Conservation (phyloP, 2,113 vertebrate genomes). For the Aythya baeri region DNA sequence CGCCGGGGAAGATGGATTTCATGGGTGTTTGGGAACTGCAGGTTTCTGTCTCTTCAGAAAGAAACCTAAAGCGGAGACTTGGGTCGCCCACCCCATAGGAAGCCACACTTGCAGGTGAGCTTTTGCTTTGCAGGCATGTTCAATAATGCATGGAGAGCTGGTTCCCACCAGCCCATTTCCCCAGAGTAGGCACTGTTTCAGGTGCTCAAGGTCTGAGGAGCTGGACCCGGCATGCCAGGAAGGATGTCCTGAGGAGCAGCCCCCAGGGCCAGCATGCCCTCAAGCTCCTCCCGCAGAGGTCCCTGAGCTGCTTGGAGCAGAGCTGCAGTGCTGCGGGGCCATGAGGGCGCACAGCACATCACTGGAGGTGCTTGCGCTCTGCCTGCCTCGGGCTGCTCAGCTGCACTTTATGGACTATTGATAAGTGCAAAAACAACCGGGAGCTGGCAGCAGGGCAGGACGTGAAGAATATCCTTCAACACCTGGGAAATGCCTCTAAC, state of each 20-base stretch:
- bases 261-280: not conserved
- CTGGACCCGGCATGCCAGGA: not conserved
- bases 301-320: not conserved
- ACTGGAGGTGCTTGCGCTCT: not conserved
- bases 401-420: not conserved
- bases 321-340: not conserved
- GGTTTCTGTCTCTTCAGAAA: not conserved
- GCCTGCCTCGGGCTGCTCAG: not conserved
- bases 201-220: not conserved
- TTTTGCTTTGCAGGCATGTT: not conserved
- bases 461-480: accelerated
- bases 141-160: accelerated
- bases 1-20: not conserved
- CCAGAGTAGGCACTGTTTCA: not conserved
- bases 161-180: not conserved
- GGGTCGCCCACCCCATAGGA: not conserved
- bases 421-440: not conserved
- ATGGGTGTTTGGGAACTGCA: not conserved
- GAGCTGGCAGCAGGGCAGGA: not conserved
- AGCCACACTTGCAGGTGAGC: not conserved
- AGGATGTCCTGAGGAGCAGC: not conserved
- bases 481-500: not conserved
- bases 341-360: not conserved
- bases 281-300: not conserved
- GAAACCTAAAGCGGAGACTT: not conserved